Evolutionary conservation across 1,140 invertebrate genomes (phyloP).

Genomic region (Cardiocondyla obscurior): DNA sequence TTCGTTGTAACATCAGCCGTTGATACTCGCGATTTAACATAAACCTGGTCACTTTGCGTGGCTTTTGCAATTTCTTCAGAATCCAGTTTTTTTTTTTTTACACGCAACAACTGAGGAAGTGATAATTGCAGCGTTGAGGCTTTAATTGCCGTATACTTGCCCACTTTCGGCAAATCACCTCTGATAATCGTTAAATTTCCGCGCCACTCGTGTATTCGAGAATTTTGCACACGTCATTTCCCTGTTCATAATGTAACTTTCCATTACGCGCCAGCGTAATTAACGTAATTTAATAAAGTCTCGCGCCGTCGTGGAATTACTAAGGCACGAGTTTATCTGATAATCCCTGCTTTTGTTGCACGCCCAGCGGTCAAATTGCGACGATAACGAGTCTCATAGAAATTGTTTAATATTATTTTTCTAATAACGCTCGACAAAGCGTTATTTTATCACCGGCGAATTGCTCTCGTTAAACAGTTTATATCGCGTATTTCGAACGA

Average conservation of each 20-base stretch:
- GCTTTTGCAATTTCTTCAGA: background rate
- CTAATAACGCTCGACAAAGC: background rate
- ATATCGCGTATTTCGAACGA: background rate
- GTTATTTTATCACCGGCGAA: background rate
- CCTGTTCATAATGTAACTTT: conserved; percentile 40
- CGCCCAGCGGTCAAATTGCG: background rate
- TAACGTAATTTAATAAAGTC: conserved; percentile 48
- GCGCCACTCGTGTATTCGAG: background rate
- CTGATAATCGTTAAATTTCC: conserved; percentile 12
- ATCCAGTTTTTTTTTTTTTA: background rate
- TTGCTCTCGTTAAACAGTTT: conserved; percentile 27
- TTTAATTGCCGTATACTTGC: background rate
- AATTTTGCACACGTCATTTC: conserved; percentile 33
- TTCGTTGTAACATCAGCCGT: background rate
- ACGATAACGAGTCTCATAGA: conserved; percentile 19
- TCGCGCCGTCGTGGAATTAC: background rate
- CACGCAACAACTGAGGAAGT: background rate
- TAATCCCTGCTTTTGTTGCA: background rate
- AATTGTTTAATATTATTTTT: conserved; percentile 37
- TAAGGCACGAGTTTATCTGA: conserved; percentile 23
- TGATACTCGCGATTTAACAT: background rate
- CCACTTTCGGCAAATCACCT: conserved; percentile 2
- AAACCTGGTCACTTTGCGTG: background rate
- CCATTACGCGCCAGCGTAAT: conserved; percentile 29
- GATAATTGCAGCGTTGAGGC: background rate